Evolutionary conservation across 2,888 invertebrate species (phyloP), one percentile per base, ranked within the genome.

Genomic region (Acanthococcus lagerstroemiae): DNA sequence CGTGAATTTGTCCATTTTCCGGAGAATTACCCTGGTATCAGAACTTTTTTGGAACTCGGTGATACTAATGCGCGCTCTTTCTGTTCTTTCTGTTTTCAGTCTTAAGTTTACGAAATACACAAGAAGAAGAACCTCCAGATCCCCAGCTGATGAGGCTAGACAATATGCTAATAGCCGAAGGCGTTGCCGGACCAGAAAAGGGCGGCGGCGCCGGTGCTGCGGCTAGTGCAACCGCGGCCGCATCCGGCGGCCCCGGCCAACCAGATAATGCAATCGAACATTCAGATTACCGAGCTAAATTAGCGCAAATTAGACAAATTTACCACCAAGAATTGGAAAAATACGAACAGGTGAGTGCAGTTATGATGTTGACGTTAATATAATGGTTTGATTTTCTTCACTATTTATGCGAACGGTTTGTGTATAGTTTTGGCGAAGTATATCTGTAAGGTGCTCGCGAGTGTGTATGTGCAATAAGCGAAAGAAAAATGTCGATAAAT

Each of bases 261-360:
- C 85, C 89, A 71, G 94, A 95, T 78, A 94, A 94, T 79, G 94
- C 95, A 73, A 95, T 95, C 76, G 99, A 99, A 80, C 97, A 99
- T 80, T 95, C 97, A 69, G 99, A 99, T 79, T 99, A 99, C 81
- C 86, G 97, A 73, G 95, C 95, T 73, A 99, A 99, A 79, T 83
- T 99, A 74, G 92, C 95, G 15, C 97, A 99, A 81, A 99, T 99
- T 77, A 84, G 99, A 69, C 93, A 94, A 80, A 97, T 99, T 74
- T 99, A 99, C 80, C 96, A 97, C 78, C 94, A 95, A 79, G 99
- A 99, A 79, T 79, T 99, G 75, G 95, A 96, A 79, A 99, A 99
- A 82, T 99, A 99, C 76, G 96, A 99, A 80, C 96, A 97, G 81
- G 85, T 85, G 71, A 72, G 76, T 37, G 12, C n/a, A 15, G 37